Evolutionary conservation across 2,797 vertebrate species (phyloP), one percentile per base, ranked within the genome.

Genomic region (Falco concolor): DNA sequence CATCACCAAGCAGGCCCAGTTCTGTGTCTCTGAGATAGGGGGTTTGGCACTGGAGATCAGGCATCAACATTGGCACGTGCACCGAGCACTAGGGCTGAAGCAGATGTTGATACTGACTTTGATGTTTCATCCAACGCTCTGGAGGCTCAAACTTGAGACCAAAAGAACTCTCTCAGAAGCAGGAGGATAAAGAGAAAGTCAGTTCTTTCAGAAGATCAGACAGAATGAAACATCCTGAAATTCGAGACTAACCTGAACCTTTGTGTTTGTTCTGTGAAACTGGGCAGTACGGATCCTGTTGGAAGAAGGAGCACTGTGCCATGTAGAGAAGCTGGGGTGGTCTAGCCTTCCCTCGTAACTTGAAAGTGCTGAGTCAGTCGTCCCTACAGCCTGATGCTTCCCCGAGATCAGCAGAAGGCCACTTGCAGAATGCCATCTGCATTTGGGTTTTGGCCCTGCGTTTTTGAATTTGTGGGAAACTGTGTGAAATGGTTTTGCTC

Each of bases 71-170:
- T 95, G 96, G 94, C 94, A 84, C 13, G 17, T 74, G 80, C 47
- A 56, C 36, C 1, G 0, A 81, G 77, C 1, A 0, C 74, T n/a
- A 14, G 76, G 72, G 57, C 76, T 78, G 69, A 69, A 90, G 81
- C 93, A 93, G 93, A 82, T 95, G 95, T 89, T 93, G 95, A 59
- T 90, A 19, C 52, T 24, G 52, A 20, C 95, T 97, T 97, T 97
- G 96, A 97, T 95, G 94, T 96, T 89, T 90, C 78, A 93, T 95
- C 96, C 95, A 96, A 32, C 3, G 7, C 85, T 94, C 89, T 59
- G 63, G 72, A 95, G 89, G 82, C 88, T 95, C 60, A 69, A 91
- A 93, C 73, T 72, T 24, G 79, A 93, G 83, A 94, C 90, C 87
- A 69, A 95, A 96, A 82, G 90, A 96, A 60, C 27, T 17, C 50